Evolutionary conservation across 2,797 vertebrate species (phyloP), one percentile per base, ranked within the genome.

Genomic region (Varecia variegata): DNA sequence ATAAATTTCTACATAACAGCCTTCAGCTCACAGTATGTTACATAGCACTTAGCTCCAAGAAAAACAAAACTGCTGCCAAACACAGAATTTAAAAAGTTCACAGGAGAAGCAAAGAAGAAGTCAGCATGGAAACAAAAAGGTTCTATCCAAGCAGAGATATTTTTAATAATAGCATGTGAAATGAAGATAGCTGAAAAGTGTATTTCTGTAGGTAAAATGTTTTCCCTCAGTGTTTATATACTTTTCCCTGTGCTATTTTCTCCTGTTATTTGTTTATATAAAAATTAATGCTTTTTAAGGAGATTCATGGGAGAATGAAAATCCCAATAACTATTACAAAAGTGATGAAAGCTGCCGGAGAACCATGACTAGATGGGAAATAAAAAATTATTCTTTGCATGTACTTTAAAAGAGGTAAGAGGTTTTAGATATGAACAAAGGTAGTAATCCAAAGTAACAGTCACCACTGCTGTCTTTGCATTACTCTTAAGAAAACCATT

Each of bases 41-140:
- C 85, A 84, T 30, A 71, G 86, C 0, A 27, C 62, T 68, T 32
- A 47, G 84, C 90, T 97, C 97, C 97, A 98, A 97, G 70, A 54
- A 96, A 97, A 98, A 97, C 85, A 98, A 84, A 93, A 94, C 56
- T 4, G 7, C 65, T 93, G 97, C 97, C 97, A 97, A 97, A 93
- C 14, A 14, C 50, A 12, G 43, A 94, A 97, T 95, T 94, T 88
- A 67, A 76, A 90, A 97, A 95, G 97, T 98, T 97, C 97, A 97
- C 96, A 83, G 92, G 90, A 95, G 96, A 88, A 93, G 95, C 76
- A 76, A 68, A 90, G 60, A 54, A 74, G 77, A 52, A 93, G 71
- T 81, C 91, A 93, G 91, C 62, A 52, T 86, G 93, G 96, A 95
- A 96, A 95, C 92, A 90, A 32, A 68, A 88, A 14, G 47, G 88